These are phyloP conservation scores for Gymnosoma rotundatum DNA, from an alignment of 2,888 invertebrate genomes.

Conservation along the genomic window DNA sequence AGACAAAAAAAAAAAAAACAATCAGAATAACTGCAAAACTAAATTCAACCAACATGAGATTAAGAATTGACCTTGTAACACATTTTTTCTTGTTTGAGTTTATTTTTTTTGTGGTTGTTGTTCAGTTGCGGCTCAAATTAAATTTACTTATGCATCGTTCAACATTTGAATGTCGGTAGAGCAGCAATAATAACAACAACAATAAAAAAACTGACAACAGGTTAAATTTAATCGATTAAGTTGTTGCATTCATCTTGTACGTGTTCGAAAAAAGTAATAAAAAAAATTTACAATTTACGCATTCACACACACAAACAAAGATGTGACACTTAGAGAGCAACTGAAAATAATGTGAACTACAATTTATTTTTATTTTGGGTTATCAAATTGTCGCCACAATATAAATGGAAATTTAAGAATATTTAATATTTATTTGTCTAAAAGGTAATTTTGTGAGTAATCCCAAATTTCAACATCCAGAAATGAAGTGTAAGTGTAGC, in stretches of 20 bases:
- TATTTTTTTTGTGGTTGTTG: slow-evolving; percentile 15
- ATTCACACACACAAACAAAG: background rate
- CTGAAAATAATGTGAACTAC: too few species aligned
- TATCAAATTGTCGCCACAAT: too few species aligned
- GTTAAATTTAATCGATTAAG: slow-evolving; percentile 62
- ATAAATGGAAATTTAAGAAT: too few species aligned
- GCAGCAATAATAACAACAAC: slow-evolving; percentile 30
- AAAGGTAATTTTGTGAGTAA: too few species aligned
- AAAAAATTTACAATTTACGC: slow-evolving; percentile 2
- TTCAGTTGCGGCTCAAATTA: slow-evolving; percentile 55
- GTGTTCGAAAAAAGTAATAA: background rate
- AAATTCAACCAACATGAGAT: slow-evolving; percentile 37
- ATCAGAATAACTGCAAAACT: slow-evolving; percentile 15
- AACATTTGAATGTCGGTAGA: slow-evolving; percentile 55
- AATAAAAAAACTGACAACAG: slow-evolving; percentile 46
- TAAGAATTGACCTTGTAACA: slow-evolving; percentile 67
- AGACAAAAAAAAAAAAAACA: background rate
- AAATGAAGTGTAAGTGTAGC: too few species aligned
- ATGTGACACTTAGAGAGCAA: background rate
- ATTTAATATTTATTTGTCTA: too few species aligned
- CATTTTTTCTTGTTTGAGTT: slow-evolving; percentile 50
- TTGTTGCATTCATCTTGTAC: slow-evolving; percentile 44
- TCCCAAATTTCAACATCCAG: too few species aligned
- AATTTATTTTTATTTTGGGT: too few species aligned
- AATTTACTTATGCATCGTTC: slow-evolving; percentile 64